These are phyloP conservation scores for Pseudoips prasinana DNA, from an alignment of 2,888 invertebrate genomes.

Conservation along the genomic window DNA sequence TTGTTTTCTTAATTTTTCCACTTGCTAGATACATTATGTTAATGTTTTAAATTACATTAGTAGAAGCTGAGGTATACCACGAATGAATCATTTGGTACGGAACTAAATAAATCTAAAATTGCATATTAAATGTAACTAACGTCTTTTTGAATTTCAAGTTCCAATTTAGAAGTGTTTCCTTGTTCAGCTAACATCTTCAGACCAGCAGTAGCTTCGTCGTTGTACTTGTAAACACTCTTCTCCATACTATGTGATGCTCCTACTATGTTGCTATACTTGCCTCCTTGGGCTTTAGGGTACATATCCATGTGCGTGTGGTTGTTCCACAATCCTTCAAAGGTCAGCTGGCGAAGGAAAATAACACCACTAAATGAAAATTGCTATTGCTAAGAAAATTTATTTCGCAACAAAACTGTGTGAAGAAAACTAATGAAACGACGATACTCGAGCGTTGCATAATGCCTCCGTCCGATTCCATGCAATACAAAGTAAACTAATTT, in stretches of 20 bases:
- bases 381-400: too few species aligned
- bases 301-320: slow-evolving; percentile 61
- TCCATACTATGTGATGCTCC: slow-evolving; percentile 68
- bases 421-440: too few species aligned
- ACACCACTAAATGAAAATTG: not conserved
- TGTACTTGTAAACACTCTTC: slow-evolving; percentile 54
- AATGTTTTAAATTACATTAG: too few species aligned
- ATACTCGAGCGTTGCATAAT: too few species aligned
- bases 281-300: slow-evolving; percentile 49
- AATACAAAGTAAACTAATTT: too few species aligned
- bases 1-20: too few species aligned
- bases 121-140: slow-evolving; percentile 31
- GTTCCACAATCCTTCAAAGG: slow-evolving; percentile 68
- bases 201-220: slow-evolving; percentile 56
- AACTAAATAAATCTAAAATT: not conserved
- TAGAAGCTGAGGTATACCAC: too few species aligned
- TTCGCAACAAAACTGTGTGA: too few species aligned
- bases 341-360: slow-evolving; percentile 46
- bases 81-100: too few species aligned
- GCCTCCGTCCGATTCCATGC: too few species aligned
- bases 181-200: slow-evolving; percentile 69
- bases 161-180: slow-evolving; percentile 68
- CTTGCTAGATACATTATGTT: too few species aligned
- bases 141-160: slow-evolving; percentile 59
- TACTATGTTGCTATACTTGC: slow-evolving; percentile 68